Conservation (phyloP, 2,888 invertebrate species). For the Zygaena filipendulae region DNA sequence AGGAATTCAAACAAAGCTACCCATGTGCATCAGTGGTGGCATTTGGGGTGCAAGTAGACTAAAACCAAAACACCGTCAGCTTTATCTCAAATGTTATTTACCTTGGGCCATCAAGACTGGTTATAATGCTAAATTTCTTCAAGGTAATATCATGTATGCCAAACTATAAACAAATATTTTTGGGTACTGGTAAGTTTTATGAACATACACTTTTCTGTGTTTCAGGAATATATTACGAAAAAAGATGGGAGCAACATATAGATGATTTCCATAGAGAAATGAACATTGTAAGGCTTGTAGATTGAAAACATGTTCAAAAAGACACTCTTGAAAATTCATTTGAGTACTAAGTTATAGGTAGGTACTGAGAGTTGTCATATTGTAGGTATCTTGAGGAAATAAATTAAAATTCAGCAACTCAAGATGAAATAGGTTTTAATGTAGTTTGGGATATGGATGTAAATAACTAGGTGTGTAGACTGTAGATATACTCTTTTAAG, state of each 20-base stretch:
- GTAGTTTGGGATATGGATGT: too few species aligned
- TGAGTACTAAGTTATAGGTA: too few species aligned
- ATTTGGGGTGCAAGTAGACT: conserved; percentile 91
- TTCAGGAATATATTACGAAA: conserved; percentile 84
- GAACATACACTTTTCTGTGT: conserved; percentile 8
- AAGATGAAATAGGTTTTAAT: too few species aligned
- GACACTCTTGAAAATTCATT: not conserved
- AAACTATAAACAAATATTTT: not conserved
- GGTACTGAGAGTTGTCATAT: too few species aligned
- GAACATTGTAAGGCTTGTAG: conserved; percentile 73
- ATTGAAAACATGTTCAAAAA: too few species aligned
- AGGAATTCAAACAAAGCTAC: conserved; percentile 92
- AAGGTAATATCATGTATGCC: conserved; percentile 73
- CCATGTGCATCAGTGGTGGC: conserved; percentile 95
- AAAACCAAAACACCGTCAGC: conserved; percentile 83
- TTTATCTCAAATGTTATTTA: conserved; percentile 80
- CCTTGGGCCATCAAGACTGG: conserved; percentile 91
- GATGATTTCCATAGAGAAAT: conserved; percentile 83
- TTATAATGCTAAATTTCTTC: conserved; percentile 77
- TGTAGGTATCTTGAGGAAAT: too few species aligned
- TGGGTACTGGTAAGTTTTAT: not conserved
- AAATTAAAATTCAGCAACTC: too few species aligned
- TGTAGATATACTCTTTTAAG: too few species aligned
- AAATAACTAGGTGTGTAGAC: too few species aligned
- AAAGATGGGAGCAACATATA: conserved; percentile 91